phyloP scores from a whole-genome alignment of 1,140 invertebrate species.

The Atta colombica region DNA sequence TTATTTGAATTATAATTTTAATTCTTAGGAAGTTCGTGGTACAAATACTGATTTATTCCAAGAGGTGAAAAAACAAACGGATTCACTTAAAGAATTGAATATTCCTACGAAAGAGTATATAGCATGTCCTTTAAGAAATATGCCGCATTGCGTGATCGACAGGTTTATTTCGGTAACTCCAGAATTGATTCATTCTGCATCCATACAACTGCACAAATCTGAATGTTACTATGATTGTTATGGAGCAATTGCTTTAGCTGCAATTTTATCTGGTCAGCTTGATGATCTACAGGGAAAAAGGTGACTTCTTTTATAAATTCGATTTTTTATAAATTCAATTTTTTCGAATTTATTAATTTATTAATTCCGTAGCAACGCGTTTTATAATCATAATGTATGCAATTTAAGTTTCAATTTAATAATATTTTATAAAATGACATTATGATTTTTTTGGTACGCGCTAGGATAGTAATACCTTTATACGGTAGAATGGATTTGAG shows the following conservation, averaged over 20 bases:
- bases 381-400: too few relatives aligned
- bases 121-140: background rate
- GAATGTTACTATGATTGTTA: background rate
- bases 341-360: too few relatives aligned
- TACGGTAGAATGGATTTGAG: too few relatives aligned
- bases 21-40: background rate
- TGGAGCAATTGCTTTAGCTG: conserved; percentile 2
- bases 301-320: background rate
- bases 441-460: too few relatives aligned
- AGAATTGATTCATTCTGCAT: background rate
- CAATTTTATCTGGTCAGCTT: background rate
- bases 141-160: background rate
- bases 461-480: too few relatives aligned
- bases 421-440: too few relatives aligned
- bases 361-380: too few relatives aligned
- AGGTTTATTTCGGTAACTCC: background rate
- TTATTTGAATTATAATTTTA: background rate
- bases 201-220: background rate
- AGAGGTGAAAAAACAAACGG: background rate
- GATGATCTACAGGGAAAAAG: background rate
- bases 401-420: too few relatives aligned
- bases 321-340: too few relatives aligned
- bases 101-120: background rate
- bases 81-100: background rate
- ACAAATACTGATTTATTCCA: background rate